These are phyloP conservation scores for Phocoena sinus DNA, from an alignment of 2,113 vertebrate genomes.

Conservation along the genomic window DNA sequence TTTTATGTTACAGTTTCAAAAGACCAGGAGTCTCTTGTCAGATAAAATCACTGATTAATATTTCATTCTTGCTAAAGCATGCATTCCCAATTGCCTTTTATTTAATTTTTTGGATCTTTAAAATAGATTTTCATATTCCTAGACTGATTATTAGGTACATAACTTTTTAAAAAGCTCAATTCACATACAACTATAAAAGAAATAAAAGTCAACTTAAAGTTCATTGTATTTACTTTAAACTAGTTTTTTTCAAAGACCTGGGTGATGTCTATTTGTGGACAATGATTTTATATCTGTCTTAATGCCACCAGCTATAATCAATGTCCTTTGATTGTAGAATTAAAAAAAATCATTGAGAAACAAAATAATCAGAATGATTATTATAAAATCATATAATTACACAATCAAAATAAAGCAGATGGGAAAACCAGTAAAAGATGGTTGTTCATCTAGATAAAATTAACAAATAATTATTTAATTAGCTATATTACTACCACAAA, in stretches of 20 bases:
- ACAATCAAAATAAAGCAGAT: background rate
- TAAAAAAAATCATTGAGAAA: background rate
- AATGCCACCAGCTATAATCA: background rate
- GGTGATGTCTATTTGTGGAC: background rate
- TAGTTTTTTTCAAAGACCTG: background rate
- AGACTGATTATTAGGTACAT: background rate
- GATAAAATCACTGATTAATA: background rate
- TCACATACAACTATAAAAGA: background rate
- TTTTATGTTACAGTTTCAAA: background rate
- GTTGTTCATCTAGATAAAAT: background rate
- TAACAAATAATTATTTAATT: slow-evolving; percentile 24
- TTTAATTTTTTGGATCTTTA: background rate
- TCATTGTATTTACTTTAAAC: background rate
- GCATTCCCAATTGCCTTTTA: background rate
- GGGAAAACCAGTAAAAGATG: background rate
- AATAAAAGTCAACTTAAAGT: background rate
- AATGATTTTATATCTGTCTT: background rate
- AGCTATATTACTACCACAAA: background rate
- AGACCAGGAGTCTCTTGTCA: background rate
- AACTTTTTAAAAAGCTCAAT: background rate
- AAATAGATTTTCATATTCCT: background rate
- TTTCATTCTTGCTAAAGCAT: background rate
- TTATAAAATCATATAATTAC: background rate
- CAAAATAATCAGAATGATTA: background rate
- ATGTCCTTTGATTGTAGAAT: background rate